Percentiles rank a stretch among this genome's conserved stretches.
phyloP scores from a whole-genome alignment of 2,797 vertebrate genomes.

The Acropternis orthonyx region DNA sequence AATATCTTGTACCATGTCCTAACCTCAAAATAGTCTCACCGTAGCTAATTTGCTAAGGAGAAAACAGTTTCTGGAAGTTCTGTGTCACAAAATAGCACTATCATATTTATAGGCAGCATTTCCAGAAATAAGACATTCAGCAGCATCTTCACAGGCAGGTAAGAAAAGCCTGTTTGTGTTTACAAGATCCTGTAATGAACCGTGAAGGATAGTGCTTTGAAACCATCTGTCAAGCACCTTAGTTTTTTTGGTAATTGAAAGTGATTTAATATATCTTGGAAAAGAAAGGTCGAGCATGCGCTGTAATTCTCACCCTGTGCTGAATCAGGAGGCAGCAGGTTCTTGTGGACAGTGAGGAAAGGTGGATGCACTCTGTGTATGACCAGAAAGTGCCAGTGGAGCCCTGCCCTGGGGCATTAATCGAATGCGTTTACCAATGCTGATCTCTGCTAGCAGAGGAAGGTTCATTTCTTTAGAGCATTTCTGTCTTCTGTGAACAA shows the following conservation, averaged over 20 bases:
- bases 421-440: neutral
- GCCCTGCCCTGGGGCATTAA: neutral
- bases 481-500: neutral
- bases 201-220: slow-evolving; percentile 29
- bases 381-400: neutral
- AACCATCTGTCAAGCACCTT: slow-evolving; percentile 43
- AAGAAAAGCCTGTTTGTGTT: slow-evolving; percentile 26
- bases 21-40: neutral
- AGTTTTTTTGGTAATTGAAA: neutral
- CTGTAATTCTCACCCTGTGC: neutral
- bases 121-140: neutral
- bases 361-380: neutral
- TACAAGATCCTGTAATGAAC: slow-evolving; percentile 20
- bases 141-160: slow-evolving; percentile 4
- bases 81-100: neutral
- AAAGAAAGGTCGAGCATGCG: neutral
- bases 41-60: neutral
- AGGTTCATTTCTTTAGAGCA: neutral
- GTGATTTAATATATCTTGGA: neutral
- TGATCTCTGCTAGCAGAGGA: neutral
- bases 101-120: neutral
- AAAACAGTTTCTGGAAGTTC: neutral
- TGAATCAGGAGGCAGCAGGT: neutral
- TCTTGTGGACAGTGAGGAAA: neutral
- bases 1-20: neutral